Evolutionary conservation across 2,113 vertebrate genomes (phyloP).

Genomic region (Aspidoscelis tigris): DNA sequence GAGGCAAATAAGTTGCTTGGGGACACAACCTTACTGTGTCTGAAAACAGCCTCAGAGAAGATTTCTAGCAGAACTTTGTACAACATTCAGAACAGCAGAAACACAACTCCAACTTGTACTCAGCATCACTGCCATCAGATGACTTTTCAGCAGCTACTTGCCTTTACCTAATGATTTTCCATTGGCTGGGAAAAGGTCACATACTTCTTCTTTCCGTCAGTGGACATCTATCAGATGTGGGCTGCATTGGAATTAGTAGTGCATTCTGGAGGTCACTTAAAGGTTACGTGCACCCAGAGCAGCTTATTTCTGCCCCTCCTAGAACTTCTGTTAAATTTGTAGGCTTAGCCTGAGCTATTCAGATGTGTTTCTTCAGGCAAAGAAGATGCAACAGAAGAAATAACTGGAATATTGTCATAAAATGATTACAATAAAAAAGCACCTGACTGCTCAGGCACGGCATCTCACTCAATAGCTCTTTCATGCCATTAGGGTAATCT

Average conservation of each 20-base stretch:
- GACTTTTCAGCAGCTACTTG: neutral
- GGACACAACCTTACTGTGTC: too few species aligned
- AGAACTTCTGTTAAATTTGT: neutral
- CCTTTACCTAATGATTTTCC: neutral
- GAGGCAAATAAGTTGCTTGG: too few species aligned
- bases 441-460: neutral
- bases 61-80: neutral
- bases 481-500: conserved; percentile 36
- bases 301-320: neutral
- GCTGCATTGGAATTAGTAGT: neutral
- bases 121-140: neutral
- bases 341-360: neutral
- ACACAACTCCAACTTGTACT: conserved; percentile 8
- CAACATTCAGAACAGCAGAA: neutral
- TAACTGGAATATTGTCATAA: neutral
- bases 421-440: neutral
- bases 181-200: neutral
- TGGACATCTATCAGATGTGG: neutral
- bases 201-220: conserved; percentile 2
- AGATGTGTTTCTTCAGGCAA: conserved; percentile 5
- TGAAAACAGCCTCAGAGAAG: neutral
- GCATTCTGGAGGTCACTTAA: neutral
- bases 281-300: too few species aligned
- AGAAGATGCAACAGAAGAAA: neutral
- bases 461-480: conserved; percentile 5